Base-by-base conservation (phyloP, 2,113 vertebrate genomes). In the Cebus imitator region DNA sequence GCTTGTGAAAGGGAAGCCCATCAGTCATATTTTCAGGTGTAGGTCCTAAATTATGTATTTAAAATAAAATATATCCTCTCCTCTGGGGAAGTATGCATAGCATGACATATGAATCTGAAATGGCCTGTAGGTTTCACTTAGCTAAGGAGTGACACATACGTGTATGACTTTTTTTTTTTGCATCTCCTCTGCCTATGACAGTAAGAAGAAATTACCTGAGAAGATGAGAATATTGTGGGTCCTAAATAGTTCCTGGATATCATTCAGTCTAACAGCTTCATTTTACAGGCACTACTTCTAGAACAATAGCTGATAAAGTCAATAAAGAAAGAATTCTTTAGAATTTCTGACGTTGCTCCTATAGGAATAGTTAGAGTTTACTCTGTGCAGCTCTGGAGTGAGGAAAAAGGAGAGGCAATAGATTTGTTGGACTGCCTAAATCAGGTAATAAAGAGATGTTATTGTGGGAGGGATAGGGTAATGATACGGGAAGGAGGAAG, bases 1-100 rank as follows among this genome's bases (percentile, higher is more conserved):
- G n/a, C 20, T 94, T 94, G 30, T 35, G 52, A 50, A 82, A 90
- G 37, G 45, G 80, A 96, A 90, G 43, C 21, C 64, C 43, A 30
- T 21, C 23, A 37, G 55, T 68, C 55, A 52, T 90, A 23, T 97
- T 92, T 95, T 93, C 81, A 93, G 70, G 76, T 87, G 32, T 89
- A 75, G 87, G 50, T 68, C 35, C 30, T 87, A 90, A 96, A 96
- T 96, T 78, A 91, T 37, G n/a, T 48, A 90, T 57, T 87, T 92
- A 86, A 95, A 66, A 83, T 72, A 90, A 90, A 92, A 87, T 64
- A 95, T 43, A 27, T 43, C 8, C 32, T 75, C 37, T n/a, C 85
- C 58, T 73, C 93, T 73, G 78, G 58, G 81, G 57, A 52, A 78
- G 18, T 79, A 20, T 93, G 55, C 55, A 68, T 18, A 96, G 35